Percentiles rank a stretch among this genome's conserved stretches.
phyloP scores from a whole-genome alignment of 2,797 vertebrate species.

The Rhinogobio ventralis region DNA sequence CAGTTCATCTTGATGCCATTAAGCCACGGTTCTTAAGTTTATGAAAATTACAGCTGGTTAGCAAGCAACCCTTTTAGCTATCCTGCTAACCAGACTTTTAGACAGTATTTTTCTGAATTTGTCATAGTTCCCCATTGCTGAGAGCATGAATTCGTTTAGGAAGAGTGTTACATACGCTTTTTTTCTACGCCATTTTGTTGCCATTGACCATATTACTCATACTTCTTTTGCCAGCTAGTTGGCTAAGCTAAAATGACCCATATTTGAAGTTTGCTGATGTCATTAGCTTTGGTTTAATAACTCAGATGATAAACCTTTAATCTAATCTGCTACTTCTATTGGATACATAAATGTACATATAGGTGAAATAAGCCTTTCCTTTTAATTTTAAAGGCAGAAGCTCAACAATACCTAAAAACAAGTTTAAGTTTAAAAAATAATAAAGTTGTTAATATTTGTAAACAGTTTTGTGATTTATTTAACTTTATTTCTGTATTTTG shows the following conservation, averaged over 20 bases:
- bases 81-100: neutral
- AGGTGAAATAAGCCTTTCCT: neutral
- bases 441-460: neutral
- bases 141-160: neutral
- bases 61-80: constrained; percentile 6
- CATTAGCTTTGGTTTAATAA: constrained; percentile 27
- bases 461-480: neutral
- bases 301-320: neutral
- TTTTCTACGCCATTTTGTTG: neutral
- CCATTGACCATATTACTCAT: neutral
- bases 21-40: neutral
- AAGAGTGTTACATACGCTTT: neutral
- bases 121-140: neutral
- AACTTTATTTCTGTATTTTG: neutral
- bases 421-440: neutral
- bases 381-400: neutral
- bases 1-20: neutral
- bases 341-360: neutral
- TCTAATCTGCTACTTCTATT: neutral
- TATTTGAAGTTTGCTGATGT: constrained; percentile 39
- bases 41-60: constrained; percentile 19
- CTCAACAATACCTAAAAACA: too few species aligned
- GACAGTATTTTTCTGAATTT: neutral
- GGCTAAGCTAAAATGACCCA: constrained; percentile 32
- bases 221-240: neutral